Percentiles rank a stretch among this genome's conserved stretches.
These are phyloP conservation scores for Trichogramma pretiosum DNA, from an alignment of 1,140 invertebrate species.

Conservation along the genomic window DNA sequence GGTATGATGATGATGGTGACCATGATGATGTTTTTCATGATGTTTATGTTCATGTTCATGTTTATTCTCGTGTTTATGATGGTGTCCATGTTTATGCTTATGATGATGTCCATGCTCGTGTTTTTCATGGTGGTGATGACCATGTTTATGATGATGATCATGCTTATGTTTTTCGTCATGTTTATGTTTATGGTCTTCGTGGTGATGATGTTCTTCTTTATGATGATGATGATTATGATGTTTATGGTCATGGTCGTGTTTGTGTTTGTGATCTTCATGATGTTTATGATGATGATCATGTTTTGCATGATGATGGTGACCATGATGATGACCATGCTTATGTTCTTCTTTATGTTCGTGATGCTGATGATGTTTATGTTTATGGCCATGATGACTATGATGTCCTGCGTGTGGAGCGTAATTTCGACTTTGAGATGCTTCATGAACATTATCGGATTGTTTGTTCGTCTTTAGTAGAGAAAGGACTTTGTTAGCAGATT, in stretches of 20 bases:
- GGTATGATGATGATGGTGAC: conserved; percentile 15
- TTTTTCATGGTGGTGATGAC: conserved; percentile 5
- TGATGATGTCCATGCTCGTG: conserved; percentile 5
- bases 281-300: conserved; percentile 6
- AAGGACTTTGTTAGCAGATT: too few relatives aligned
- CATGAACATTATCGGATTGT: too few relatives aligned
- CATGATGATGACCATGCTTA: conserved; percentile 1
- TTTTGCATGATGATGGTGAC: neutral
- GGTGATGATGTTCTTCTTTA: conserved; percentile 1
- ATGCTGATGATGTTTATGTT: neutral
- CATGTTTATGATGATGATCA: conserved; percentile 7
- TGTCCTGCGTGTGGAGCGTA: too few relatives aligned
- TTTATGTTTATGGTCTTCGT: neutral
- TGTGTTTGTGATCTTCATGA: conserved; percentile 7
- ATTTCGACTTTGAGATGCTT: too few relatives aligned
- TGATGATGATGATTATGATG: conserved; percentile 3
- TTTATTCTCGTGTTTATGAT: conserved; percentile 4
- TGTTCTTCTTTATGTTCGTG: conserved; percentile 2
- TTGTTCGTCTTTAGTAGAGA: too few relatives aligned
- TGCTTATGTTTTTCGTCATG: conserved; percentile 2
- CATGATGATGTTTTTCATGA: conserved; percentile 6
- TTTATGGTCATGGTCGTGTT: neutral
- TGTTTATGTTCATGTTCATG: conserved; percentile 13
- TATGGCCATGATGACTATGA: neutral
- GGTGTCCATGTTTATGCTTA: conserved; percentile 3